Evolutionary conservation across 2,888 invertebrate genomes (phyloP), one percentile per base, ranked within the genome.

Genomic region (Caenorhabditis becei): DNA sequence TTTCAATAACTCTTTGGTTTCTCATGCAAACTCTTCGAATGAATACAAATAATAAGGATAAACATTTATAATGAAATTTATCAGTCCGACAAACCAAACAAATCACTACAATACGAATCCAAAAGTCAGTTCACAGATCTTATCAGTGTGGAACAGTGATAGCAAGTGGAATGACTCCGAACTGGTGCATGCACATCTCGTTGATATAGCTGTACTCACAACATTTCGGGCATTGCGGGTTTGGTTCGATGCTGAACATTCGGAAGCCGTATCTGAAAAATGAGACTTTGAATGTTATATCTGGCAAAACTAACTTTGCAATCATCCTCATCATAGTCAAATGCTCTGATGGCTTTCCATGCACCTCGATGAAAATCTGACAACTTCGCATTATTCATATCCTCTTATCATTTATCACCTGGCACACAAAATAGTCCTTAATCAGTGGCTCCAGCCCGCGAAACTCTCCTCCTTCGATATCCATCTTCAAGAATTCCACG

Each of bases 321-420:
- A 83, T 63, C 10, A 24, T 49, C 47, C 56, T 61, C 28, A 80
- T 28, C 58, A 83, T 53, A 23, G 53, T 5, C 18, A 83, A 23
- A 14, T 70, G 77, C 20, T 51, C 14, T 0, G 18, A 4, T 1
- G 83, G 65, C 0, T n/a, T 20, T 47, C 77, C 77, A 51, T 80
- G 83, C 2, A 83, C n/a, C 35, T 83, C 83, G 16, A 83, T 58
- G 54, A 83, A 62, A 3, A 83, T 80, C 74, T 75, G 54, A 32
- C 24, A 23, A 41, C 10, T 32, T 5, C 14, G 14, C 2, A 41
- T 5, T 10, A 2, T 41, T 2, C 2, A 41, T 41, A n/a, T n/a
- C n/a, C n/a, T 41, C 16, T 41, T 3, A 41, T 10, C 16, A 11
- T 16, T 32, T 32, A 4, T 10, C 32, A 71, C 70, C 51, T 82